Percentiles rank a stretch among this genome's conserved stretches.
phyloP scores from a whole-genome alignment of 37 sponge, comb jelly and placozoan genomes.

The Ianthella basta region DNA sequence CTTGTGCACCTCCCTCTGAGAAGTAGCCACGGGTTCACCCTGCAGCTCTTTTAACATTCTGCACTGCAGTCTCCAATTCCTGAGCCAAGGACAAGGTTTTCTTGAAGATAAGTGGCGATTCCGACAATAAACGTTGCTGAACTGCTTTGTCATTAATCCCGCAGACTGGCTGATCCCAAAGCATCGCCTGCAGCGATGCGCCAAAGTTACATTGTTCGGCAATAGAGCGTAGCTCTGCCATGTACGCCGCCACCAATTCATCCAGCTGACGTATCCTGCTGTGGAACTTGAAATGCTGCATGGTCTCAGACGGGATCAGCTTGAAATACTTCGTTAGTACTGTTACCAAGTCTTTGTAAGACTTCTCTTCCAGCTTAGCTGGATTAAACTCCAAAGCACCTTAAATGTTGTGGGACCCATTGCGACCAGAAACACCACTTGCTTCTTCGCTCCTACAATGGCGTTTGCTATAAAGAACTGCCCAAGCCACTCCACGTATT shows the following conservation, averaged over 20 bases:
- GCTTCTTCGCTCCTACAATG: neutral
- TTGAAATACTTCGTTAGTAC: neutral
- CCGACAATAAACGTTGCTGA: neutral
- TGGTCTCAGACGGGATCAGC: slow-evolving; percentile 16
- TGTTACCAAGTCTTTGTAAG: neutral
- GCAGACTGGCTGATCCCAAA: neutral
- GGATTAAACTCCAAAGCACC: neutral
- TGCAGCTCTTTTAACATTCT: slow-evolving; percentile 5
- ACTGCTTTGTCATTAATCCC: neutral
- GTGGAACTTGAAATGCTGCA: slow-evolving; percentile 24
- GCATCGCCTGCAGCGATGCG: neutral
- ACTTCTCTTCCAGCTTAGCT: neutral
- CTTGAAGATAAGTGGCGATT: neutral
- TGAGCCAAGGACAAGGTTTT: neutral
- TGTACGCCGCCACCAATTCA: slow-evolving; percentile 12
- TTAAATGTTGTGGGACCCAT: slow-evolving; percentile 5
- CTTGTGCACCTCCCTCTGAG: neutral
- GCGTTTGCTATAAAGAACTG: slow-evolving; percentile 1
- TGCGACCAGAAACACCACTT: neutral
- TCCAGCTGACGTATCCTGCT: neutral
- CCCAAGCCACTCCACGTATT: neutral
- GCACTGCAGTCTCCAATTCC: slow-evolving; percentile 33
- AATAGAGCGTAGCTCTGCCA: neutral
- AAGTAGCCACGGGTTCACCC: neutral
- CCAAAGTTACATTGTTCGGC: slow-evolving; percentile 32